Evolutionary conservation across 1,140 invertebrate genomes (phyloP).

Genomic region (Xylocopa sonorina): DNA sequence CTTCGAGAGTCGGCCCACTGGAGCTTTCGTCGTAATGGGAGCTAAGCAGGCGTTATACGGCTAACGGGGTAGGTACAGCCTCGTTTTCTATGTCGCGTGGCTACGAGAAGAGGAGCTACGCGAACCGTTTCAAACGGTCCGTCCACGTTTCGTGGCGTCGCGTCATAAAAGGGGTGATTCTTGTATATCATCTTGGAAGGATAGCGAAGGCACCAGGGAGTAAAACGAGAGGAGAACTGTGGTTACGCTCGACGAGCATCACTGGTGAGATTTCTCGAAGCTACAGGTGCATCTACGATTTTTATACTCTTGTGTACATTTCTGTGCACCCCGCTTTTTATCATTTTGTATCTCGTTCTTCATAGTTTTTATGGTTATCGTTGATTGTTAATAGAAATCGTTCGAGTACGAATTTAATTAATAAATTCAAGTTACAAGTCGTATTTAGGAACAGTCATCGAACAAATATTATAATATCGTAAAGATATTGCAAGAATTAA

Average conservation of each 20-base stretch:
- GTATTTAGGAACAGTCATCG: too few relatives aligned
- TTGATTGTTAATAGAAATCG: too few relatives aligned
- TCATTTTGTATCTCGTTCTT: too few relatives aligned
- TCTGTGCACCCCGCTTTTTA: too few relatives aligned
- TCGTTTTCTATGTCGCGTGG: too few relatives aligned
- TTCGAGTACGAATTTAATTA: too few relatives aligned
- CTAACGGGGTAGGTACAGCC: slow-evolving; percentile 1
- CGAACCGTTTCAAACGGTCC: slow-evolving; percentile 28
- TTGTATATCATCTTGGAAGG: slow-evolving; percentile 66
- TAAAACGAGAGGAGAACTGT: neutral
- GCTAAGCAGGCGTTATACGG: slow-evolving; percentile 27
- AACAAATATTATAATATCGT: too few relatives aligned
- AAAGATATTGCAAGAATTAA: too few relatives aligned
- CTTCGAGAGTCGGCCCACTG: slow-evolving; percentile 19
- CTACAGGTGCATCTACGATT: slow-evolving; percentile 60
- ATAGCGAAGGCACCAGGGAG: neutral
- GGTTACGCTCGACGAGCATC: slow-evolving; percentile 46
- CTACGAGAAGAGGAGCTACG: slow-evolving; percentile 35
- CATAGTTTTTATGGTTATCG: too few relatives aligned
- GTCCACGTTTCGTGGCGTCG: slow-evolving; percentile 9
- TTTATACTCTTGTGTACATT: too few relatives aligned
- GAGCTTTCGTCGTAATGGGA: slow-evolving; percentile 19
- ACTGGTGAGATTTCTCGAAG: slow-evolving; percentile 32
- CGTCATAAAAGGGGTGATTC: slow-evolving; percentile 68
- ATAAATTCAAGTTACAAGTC: too few relatives aligned